Conservation (phyloP, 2,113 vertebrate genomes). For the Chloebia gouldiae region DNA sequence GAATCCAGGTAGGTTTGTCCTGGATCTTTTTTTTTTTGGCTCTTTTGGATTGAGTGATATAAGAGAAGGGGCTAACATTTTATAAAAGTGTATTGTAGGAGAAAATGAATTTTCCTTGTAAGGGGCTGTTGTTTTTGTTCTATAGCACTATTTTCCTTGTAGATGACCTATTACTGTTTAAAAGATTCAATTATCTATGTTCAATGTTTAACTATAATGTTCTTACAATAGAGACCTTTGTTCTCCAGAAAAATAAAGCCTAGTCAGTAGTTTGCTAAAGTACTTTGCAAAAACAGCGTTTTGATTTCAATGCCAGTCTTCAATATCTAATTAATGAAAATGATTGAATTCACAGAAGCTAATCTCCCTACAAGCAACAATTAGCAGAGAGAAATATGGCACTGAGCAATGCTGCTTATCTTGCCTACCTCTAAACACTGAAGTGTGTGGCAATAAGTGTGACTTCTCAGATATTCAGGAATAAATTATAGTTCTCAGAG, state of each 20-base stretch:
- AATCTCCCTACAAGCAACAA: not conserved
- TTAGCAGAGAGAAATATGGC: not conserved
- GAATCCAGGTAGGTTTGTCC: not conserved
- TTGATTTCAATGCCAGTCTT: not conserved
- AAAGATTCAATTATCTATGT: not conserved
- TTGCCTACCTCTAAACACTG: not conserved
- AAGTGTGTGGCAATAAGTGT: not conserved
- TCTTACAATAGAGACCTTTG: not conserved
- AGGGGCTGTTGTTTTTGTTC: not conserved
- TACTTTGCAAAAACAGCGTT: not conserved
- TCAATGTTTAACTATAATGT: not conserved
- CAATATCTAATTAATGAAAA: conserved; percentile 9
- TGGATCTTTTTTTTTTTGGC: not conserved
- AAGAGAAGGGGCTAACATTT: not conserved
- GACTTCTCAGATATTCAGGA: not conserved
- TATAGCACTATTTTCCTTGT: not conserved
- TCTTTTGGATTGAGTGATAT: not conserved
- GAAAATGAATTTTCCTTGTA: not conserved
- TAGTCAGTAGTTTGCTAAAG: not conserved
- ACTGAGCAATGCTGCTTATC: not conserved
- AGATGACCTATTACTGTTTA: not conserved
- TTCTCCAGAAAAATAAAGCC: not conserved
- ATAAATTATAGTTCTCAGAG: not conserved
- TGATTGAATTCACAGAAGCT: not conserved
- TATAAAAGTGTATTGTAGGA: not conserved